These are phyloP conservation scores for Oceanodroma tethys DNA, from an alignment of 2,113 vertebrate species.

Conservation along the genomic window DNA sequence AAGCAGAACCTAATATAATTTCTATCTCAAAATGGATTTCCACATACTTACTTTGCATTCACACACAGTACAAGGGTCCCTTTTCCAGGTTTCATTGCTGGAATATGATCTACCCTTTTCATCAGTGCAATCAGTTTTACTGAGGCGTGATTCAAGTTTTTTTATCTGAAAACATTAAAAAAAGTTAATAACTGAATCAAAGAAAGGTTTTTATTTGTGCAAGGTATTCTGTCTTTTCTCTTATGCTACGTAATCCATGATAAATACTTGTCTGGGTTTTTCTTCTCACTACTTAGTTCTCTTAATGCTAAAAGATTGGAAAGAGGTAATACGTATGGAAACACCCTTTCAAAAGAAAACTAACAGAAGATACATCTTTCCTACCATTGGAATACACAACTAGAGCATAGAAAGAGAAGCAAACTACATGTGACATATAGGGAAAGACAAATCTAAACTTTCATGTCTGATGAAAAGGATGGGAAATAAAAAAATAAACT, in stretches of 20 bases:
- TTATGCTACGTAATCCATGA: neutral
- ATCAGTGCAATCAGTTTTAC: slow-evolving; percentile 87
- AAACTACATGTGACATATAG: neutral
- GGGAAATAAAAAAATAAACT: neutral
- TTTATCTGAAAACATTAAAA: slow-evolving; percentile 81
- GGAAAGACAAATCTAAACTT: neutral
- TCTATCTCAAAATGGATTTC: neutral
- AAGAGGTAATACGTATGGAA: neutral
- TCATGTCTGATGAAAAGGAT: neutral
- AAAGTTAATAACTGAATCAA: neutral
- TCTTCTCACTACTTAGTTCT: neutral
- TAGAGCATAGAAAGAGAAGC: neutral
- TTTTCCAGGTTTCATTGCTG: slow-evolving; percentile 84
- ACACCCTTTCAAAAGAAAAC: neutral
- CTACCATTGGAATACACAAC: neutral
- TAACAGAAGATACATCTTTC: neutral
- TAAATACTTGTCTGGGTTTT: neutral
- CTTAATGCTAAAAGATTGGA: neutral
- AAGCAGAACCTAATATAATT: neutral
- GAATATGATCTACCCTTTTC: slow-evolving; percentile 76
- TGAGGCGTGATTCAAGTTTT: slow-evolving; percentile 90
- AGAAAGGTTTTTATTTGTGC: neutral
- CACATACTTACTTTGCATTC: slow-evolving; percentile 86
- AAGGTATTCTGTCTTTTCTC: neutral
- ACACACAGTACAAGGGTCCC: slow-evolving; percentile 85